These are phyloP conservation scores for Chrysochloris asiatica DNA, from an alignment of 2,113 vertebrate genomes.

Conservation along the genomic window DNA sequence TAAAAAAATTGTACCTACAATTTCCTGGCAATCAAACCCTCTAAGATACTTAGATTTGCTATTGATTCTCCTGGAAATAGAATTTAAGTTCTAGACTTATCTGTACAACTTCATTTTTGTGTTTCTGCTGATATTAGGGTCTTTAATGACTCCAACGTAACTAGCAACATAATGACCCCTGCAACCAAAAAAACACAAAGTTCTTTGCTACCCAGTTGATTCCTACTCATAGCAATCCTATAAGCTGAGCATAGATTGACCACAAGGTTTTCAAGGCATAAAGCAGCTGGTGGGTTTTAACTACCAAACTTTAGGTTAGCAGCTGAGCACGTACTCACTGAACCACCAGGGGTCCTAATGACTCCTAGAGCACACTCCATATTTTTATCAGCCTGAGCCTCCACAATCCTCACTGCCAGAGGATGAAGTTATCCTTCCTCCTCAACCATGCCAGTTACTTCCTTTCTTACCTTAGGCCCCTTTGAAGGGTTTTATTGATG, in stretches of 20 bases:
- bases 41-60: not conserved
- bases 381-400: not conserved
- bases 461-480: not conserved
- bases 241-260: not conserved
- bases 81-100: conserved; percentile 27
- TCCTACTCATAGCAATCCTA: not conserved
- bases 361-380: not conserved
- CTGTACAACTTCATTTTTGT: not conserved
- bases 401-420: not conserved
- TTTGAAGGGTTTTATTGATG: not conserved
- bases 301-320: not conserved
- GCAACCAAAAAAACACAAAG: no score
- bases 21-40: not conserved
- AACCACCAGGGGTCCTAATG: not conserved
- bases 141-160: not conserved
- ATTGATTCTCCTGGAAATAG: not conserved
- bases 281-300: no score
- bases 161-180: not conserved
- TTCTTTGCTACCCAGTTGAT: not conserved
- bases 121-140: not conserved
- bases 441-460: no score
- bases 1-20: not conserved
- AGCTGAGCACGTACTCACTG: not conserved
- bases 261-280: not conserved
- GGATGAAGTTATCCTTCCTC: not conserved